Evolutionary conservation across 2,797 vertebrate species (phyloP), one percentile per base, ranked within the genome.

Genomic region (Channallabes apus): DNA sequence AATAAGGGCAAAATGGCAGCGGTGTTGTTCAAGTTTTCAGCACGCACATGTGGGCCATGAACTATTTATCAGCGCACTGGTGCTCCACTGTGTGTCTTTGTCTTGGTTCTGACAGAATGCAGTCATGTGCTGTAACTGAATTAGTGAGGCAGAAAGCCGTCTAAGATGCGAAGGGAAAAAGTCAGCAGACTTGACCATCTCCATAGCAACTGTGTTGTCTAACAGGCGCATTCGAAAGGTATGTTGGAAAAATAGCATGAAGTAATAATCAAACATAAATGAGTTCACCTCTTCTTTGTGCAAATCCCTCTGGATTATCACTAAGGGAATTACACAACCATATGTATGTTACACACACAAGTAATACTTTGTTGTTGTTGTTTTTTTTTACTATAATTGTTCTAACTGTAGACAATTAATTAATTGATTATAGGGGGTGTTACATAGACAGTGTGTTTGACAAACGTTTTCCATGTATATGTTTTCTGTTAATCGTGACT

Each of bases 101-200:
- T 80, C 76, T 80, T 61, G 51, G n/a, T 84, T 84, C 78, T 87
- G 86, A 84, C 86, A 87, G 86, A 82, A 89, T 83, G 75, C 82
- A 87, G 86, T 86, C 86, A 87, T 89, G 86, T 87, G 86, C 86
- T 87, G 75, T 87, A 84, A 89, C 88, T 87, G 86, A 80, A 87
- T 87, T 86, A 89, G 62, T 87, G 88, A 89, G 83, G 88, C 86
- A 89, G 88, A 85, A 87, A 87, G 86, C 80, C 85, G 77, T 86
- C 88, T 75, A 86, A 83, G 86, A 87, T 20, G 79, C 75, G 79
- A 86, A 84, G 86, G 82, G 56, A 72, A 86, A 46, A 89, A 86
- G 82, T 85, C 82, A 86, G 86, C 64, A 87, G 80, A 86, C 86
- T 87, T 72, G 51, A 82, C 80, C 85, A 89, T 89, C 88, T 76